Base-by-base conservation (phyloP, 2,797 vertebrate genomes). In the Columba guinea region DNA sequence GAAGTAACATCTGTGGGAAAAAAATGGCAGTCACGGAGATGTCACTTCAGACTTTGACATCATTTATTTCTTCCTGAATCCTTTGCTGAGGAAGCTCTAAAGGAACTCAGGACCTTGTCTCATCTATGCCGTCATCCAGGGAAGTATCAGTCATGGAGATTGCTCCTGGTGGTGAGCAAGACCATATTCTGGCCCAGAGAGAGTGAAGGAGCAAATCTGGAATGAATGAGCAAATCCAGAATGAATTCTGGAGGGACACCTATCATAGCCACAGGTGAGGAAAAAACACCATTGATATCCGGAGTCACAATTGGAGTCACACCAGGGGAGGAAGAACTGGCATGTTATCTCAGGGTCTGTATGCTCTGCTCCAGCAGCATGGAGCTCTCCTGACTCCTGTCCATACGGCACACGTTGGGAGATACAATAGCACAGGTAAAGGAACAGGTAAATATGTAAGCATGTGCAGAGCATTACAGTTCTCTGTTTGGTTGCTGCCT, bases 101-200 rank as follows among this genome's bases (percentile, higher is more conserved):
- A 86, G 23, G 7, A 5, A 4, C 37, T 81, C 30, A 51, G 21
- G 74, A 58, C 10, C 32, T 74, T 0, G 0, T 30, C 22, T 80
- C 4, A 0, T 63, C 71, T 77, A 5, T 48, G 18, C 9, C n/a
- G 16, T 76, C 16, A 37, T 51, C 20, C 21, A 74, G 19, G 26
- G 23, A 77, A 49, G 8, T 30, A 37, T 21, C 37, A 56, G 39
- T 48, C 28, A 41, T 30, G 35, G 28, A 56, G 9, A 37, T 53
- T 77, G 32, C 5, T 85, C 35, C 28, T 44, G 10, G 22, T 41
- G 21, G 56, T 82, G 13, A 92, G 30, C 19, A 64, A 67, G 44
- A 70, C 10, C 21, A 51, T 7, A 16, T 79, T 56, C 24, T 71
- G 63, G 13, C 17, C 28, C 15, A 56, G 16, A 84, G 17, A 60